Base-by-base conservation (phyloP, 1,140 invertebrate species). In the Aphis gossypii region DNA sequence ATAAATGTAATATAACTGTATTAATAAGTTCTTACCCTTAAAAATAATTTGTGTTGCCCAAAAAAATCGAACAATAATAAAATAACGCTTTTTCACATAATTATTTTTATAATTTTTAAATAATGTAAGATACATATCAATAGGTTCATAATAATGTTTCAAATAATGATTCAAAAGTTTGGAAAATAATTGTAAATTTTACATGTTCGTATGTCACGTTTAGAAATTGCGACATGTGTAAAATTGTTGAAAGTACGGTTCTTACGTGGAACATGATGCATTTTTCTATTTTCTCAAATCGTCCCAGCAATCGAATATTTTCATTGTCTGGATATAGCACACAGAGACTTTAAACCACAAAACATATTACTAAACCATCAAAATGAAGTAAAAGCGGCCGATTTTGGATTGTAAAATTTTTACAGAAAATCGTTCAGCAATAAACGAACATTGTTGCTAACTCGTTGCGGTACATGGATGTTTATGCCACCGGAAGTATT, bases 391-490 rank as follows among this genome's bases (percentile, higher is more conserved):
- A 96, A 99, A 94, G 97, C 99, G 76, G 99, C 99, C n/a, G 99
- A 99, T 96, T 99, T 99, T 95, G 99, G 99, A 25, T 99, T 98
- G 88, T 98, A 98, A 1, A 99, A 99, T 95, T 95, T 94, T 92
- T 99, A 99, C 95, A 99, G 99, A 95, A 99, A 99, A 96, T 98
- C 99, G 94, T 99, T 99, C 95, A 97, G 98, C 95, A 98, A 99
- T 95, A 96, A 68, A 95, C 98, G 98, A 94, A 97, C 97, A 95
- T 97, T 99, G 68, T 99, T 99, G 86, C 98, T 99, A 95, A 99
- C 99, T 94, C 99, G 99, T 96, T 99, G 99, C 96, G 99, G 99
- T 94, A 99, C 99, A 86, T 99, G 99, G 96, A 98, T 99, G 41
- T 94, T 84, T 94, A 92, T 90, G 94, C 95, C 94, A 90, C 94